Base-by-base conservation (phyloP, 2,113 vertebrate species). In the Hyla sarda region DNA sequence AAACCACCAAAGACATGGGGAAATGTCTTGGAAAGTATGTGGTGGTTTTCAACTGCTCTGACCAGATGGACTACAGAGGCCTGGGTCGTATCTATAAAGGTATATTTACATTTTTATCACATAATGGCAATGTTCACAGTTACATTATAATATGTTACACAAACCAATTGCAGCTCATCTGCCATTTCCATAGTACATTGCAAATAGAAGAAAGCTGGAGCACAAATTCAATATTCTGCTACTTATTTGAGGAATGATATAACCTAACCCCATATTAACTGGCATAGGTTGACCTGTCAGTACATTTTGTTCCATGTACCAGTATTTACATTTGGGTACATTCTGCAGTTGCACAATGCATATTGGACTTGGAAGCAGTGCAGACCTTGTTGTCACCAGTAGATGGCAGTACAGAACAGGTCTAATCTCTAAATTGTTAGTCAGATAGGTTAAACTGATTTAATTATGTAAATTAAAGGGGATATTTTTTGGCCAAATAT, bases 1-100 rank as follows among this genome's bases (percentile, higher is more conserved):
- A 93, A 75, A 93, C 93, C 50, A 93, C 92, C 37, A 93, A 93
- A 89, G 93, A 93, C 83, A 93, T 93, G 93, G 93, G 93, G 32
- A 92, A 92, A 71, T 93, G 93, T 72, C 88, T 93, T 87, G 93
- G 93, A 10, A 93, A 93, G 62, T 93, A 93, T 19, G 93, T 93
- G 65, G 92, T 93, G 81, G 92, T 93, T 85, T 93, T 93, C 87
- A 93, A 93, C 88, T 93, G 93, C 65, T 93, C 93, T 71, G 93
- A 93, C 84, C 93, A 93, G 83, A 93, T 93, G 93, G 93, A 93
- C 78, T 93, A 93, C 75, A 90, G 93, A 88, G 93, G 93, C 11
- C 88, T 93, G 28, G 93, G 93, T 25, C 93, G 93, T 65, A 93
- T 93, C 69, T 93, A 93, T 84, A 93, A 93, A 91, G 93, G 93